Evolutionary conservation across 2,113 vertebrate species (phyloP).

Genomic region (Furnarius figulus): DNA sequence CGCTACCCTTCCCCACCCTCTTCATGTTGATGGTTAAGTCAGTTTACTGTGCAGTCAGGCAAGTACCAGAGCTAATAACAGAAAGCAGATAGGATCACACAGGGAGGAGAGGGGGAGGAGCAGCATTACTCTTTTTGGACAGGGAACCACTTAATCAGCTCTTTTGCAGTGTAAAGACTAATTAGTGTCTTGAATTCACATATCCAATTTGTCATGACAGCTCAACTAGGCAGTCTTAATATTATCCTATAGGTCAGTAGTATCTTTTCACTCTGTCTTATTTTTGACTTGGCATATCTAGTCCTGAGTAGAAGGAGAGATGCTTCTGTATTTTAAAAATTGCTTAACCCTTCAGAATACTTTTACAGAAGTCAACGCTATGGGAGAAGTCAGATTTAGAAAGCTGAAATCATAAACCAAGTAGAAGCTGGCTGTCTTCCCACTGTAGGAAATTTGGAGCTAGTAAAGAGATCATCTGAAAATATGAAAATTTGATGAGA

Average conservation of each 20-base stretch:
- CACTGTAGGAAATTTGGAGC: neutral
- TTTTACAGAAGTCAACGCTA: neutral
- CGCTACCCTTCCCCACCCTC: fast-evolving
- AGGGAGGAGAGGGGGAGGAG: neutral
- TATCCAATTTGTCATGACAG: neutral
- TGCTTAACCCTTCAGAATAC: neutral
- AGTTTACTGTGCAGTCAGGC: neutral
- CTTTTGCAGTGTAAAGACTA: neutral
- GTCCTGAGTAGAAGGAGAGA: neutral
- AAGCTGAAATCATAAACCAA: neutral
- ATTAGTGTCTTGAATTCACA: neutral
- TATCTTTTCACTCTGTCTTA: neutral
- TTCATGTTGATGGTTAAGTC: neutral
- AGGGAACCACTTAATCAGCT: neutral
- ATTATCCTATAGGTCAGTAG: neutral
- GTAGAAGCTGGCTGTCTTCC: neutral
- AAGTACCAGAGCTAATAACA: neutral
- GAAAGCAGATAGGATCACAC: neutral
- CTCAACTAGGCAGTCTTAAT: neutral
- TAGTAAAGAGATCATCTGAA: neutral
- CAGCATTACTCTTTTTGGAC: neutral
- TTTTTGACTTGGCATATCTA: neutral
- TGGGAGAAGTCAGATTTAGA: neutral
- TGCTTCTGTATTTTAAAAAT: neutral
- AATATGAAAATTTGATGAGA: neutral